Conservation (phyloP, 2,888 invertebrate genomes). For the Xestobium rufovillosum region DNA sequence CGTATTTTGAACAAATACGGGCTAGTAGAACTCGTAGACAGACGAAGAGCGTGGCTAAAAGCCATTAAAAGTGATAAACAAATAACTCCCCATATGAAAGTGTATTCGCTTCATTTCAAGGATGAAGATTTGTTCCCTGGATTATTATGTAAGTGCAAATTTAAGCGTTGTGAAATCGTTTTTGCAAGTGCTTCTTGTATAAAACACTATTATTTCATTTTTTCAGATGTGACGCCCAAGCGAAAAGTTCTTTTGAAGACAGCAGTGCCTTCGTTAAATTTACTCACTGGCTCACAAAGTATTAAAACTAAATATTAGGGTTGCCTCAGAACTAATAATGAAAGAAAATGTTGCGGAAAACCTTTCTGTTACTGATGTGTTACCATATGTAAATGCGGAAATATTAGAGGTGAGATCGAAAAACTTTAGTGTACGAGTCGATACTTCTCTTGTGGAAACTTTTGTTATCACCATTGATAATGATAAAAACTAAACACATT, state of each 20-base stretch:
- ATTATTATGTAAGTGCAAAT: background rate
- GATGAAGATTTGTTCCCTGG: background rate
- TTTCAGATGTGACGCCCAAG: too few relatives aligned
- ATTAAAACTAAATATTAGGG: background rate
- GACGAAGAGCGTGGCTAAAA: background rate
- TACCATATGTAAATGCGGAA: too few relatives aligned
- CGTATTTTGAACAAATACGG: too few relatives aligned
- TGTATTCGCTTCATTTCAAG: background rate
- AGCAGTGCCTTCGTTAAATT: background rate
- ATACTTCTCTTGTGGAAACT: background rate
- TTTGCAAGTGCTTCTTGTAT: too few relatives aligned
- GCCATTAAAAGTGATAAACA: background rate
- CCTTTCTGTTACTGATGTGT: too few relatives aligned
- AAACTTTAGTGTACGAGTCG: conserved; percentile 1
- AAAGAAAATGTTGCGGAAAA: background rate
- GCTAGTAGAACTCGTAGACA: background rate
- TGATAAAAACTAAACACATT: background rate
- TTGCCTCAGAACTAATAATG: background rate
- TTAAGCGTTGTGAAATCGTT: too few relatives aligned
- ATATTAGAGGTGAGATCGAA: too few relatives aligned
- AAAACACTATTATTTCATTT: too few relatives aligned
- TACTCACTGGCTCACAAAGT: background rate
- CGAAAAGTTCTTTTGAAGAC: too few relatives aligned
- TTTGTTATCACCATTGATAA: background rate
- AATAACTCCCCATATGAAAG: background rate